Evolutionary conservation across 2,888 invertebrate species (phyloP).

Genomic region (Dolichomitus sp.): DNA sequence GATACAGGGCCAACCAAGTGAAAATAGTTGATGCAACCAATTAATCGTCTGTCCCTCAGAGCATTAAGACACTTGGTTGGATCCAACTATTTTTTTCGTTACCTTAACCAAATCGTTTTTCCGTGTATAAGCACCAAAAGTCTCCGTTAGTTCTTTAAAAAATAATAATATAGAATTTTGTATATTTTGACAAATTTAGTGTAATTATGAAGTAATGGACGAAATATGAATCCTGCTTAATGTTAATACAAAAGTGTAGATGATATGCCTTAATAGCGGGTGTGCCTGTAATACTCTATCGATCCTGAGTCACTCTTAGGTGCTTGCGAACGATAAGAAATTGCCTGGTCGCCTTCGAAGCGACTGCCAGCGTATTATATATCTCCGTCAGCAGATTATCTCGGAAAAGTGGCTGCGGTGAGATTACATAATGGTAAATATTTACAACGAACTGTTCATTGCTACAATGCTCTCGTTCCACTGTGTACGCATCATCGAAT

Average conservation of each 20-base stretch:
- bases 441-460: slow-evolving; percentile 19
- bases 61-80: too few species aligned
- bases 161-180: neutral
- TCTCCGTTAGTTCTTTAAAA: too few species aligned
- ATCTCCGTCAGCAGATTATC: slow-evolving; percentile 33
- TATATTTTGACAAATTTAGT: neutral
- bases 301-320: slow-evolving; percentile 37
- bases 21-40: too few species aligned
- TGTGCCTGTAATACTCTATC: slow-evolving; percentile 4
- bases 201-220: neutral
- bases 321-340: slow-evolving; percentile 33
- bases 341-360: slow-evolving; percentile 11
- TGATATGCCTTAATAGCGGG: slow-evolving; percentile 15
- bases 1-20: too few species aligned
- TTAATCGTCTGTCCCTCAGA: too few species aligned
- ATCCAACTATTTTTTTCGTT: too few species aligned
- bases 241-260: slow-evolving; percentile 8
- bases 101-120: too few species aligned
- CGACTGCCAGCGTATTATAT: slow-evolving; percentile 6
- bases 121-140: too few species aligned
- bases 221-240: neutral
- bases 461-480: neutral
- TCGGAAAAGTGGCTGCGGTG: slow-evolving; percentile 21
- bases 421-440: slow-evolving; percentile 41
- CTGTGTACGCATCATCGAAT: neutral